Evolutionary conservation across 2,888 invertebrate species (phyloP).

Genomic region (Eudasyphora cyanicolor): DNA sequence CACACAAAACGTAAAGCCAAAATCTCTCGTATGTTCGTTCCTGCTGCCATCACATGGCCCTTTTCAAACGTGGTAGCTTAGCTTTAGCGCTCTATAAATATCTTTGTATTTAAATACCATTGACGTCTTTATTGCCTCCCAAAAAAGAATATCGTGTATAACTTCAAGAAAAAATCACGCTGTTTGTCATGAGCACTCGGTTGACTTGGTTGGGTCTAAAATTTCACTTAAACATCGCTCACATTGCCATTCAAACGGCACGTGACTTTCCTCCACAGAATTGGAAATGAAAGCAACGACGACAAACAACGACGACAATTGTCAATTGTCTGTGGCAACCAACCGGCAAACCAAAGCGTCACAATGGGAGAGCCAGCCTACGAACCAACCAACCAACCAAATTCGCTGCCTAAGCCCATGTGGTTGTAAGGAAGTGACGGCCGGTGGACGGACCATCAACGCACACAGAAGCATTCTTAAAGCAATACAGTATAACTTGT

Average conservation of each 20-base stretch:
- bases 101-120: background rate
- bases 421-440: background rate
- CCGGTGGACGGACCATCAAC: background rate
- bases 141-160: background rate
- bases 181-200: slow-evolving; percentile 10
- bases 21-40: too few species aligned
- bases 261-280: background rate
- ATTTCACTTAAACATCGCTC: background rate
- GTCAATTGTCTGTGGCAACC: background rate
- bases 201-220: background rate
- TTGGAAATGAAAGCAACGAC: background rate
- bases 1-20: background rate
- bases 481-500: too few species aligned
- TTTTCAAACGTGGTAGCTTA: too few species aligned
- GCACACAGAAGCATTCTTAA: background rate
- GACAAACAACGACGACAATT: background rate
- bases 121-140: slow-evolving; percentile 10
- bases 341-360: background rate
- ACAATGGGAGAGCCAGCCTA: background rate
- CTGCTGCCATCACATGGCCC: too few species aligned
- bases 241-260: background rate
- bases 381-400: background rate
- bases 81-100: background rate
- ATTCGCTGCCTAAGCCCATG: background rate
- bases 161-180: background rate